Percentiles rank a stretch among this genome's conserved stretches.
Evolutionary conservation across 2,888 invertebrate genomes (phyloP).

Genomic region (Drosophila pseudotakahashii): DNA sequence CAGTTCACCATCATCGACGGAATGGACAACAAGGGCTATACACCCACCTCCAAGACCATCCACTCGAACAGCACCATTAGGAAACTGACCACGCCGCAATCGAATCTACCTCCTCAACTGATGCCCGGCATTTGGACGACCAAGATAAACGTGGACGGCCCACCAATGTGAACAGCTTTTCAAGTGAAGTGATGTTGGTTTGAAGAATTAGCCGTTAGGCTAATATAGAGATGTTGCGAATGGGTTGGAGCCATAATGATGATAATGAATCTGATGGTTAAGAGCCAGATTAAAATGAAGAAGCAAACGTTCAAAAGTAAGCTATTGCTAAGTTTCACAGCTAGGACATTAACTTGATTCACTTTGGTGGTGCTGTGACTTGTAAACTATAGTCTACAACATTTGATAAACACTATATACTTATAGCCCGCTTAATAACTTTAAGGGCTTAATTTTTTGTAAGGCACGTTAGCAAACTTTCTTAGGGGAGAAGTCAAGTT

Average conservation of each 20-base stretch:
- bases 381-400: constrained; percentile 36
- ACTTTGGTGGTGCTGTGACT: constrained; percentile 42
- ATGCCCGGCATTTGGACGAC: constrained; percentile 84
- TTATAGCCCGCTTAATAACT: constrained; percentile 12
- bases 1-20: constrained; percentile 71
- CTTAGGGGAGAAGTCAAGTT: constrained; percentile 18
- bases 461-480: constrained; percentile 45
- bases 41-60: constrained; percentile 57
- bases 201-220: neutral
- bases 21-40: constrained; percentile 76
- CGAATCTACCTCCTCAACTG: constrained; percentile 84
- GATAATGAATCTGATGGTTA: neutral
- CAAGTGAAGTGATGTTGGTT: neutral
- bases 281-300: constrained; percentile 2
- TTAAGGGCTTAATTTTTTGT: constrained; percentile 40
- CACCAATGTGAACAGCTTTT: constrained; percentile 48
- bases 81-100: constrained; percentile 77
- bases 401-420: constrained; percentile 54
- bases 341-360: constrained; percentile 6
- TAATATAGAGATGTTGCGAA: neutral
- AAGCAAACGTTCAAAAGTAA: constrained; percentile 30
- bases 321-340: constrained; percentile 2
- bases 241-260: constrained; percentile 1
- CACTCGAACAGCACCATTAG: constrained; percentile 67
- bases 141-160: constrained; percentile 79